Conservation (phyloP, 2,888 invertebrate species). For the Julus scandinavius region DNA sequence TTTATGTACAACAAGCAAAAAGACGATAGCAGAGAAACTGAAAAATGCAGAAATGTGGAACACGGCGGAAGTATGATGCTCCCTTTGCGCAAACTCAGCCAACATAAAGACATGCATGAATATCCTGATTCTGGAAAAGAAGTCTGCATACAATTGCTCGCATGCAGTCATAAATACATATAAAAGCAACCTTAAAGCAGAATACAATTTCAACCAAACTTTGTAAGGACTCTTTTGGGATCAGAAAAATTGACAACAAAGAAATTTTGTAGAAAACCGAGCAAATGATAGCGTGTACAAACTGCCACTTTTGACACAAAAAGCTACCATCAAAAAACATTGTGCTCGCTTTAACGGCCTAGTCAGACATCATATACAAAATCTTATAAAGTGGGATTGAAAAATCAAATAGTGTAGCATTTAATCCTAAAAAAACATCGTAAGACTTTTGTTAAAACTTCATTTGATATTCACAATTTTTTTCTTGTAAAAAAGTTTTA, state of each 20-base stretch:
- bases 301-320: background rate
- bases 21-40: background rate
- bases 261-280: background rate
- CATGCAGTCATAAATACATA: constrained; percentile 33
- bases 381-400: no score
- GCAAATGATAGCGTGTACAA: background rate
- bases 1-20: background rate
- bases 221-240: background rate
- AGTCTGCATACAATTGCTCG: background rate
- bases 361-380: background rate
- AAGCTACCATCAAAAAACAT: background rate
- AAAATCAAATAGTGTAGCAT: no score
- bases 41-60: constrained; percentile 20
- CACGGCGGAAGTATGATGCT: background rate
- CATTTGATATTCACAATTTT: no score
- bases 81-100: background rate
- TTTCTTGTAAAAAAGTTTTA: no score
- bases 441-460: no score
- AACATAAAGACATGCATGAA: background rate
- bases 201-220: background rate
- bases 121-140: background rate
- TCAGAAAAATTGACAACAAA: background rate
- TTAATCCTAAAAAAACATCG: no score
- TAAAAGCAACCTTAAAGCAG: background rate
- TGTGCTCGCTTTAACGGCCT: background rate